Evolutionary conservation across 2,797 vertebrate genomes (phyloP).

Genomic region (Pseudotriccus pelzelni): DNA sequence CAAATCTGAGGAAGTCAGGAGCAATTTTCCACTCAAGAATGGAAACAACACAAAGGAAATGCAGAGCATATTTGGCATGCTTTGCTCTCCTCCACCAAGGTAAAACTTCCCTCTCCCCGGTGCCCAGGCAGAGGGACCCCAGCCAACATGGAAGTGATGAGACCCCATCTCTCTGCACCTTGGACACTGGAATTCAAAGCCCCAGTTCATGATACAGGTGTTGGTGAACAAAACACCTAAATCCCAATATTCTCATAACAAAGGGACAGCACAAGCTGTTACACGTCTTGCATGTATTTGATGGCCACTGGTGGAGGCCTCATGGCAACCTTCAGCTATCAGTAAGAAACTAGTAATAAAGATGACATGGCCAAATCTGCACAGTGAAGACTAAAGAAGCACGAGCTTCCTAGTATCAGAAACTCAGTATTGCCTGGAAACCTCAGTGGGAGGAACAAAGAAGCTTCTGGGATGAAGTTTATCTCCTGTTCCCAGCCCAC

Average conservation of each 20-base stretch:
- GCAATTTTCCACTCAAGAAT: constrained; percentile 21
- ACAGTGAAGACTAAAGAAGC: background rate
- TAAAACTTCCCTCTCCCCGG: background rate
- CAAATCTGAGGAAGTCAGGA: background rate
- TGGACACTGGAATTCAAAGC: background rate
- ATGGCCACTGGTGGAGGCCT: background rate
- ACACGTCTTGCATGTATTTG: background rate
- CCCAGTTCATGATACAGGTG: background rate
- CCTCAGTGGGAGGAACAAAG: background rate
- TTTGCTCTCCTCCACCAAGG: background rate
- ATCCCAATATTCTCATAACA: background rate
- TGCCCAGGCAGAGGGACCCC: background rate
- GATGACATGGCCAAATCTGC: background rate
- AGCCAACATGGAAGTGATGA: background rate
- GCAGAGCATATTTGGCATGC: constrained; percentile 13
- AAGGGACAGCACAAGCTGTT: background rate
- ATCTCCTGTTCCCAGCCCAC: background rate
- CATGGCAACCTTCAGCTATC: background rate
- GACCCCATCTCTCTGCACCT: background rate
- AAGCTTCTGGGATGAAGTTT: background rate
- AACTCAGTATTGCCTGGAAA: background rate
- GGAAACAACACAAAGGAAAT: background rate
- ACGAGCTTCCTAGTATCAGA: background rate
- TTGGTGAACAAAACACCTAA: background rate
- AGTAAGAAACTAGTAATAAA: background rate